Evolutionary conservation across 1,140 invertebrate species (phyloP), one percentile per base, ranked within the genome.

Genomic region (Megalopta genalis): DNA sequence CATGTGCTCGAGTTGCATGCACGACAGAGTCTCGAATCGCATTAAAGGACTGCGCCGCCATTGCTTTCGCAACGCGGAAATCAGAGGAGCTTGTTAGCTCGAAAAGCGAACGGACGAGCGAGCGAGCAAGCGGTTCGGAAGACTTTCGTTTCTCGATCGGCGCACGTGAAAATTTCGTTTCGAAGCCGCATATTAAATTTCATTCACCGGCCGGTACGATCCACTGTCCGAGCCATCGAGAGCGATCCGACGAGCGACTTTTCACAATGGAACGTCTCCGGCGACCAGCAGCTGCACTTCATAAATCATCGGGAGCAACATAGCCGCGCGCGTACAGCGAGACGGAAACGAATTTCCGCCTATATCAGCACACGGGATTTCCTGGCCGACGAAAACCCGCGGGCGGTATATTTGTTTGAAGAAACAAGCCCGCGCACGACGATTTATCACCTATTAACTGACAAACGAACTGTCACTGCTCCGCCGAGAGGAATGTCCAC

Each of bases 11-110:
- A 64, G 66, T 77, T 64, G 42, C n/a, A 81, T 72, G 65, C 14
- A 52, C 49, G 42, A 71, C 82, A 80, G 80, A 42, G 76, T 69
- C 79, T 68, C 76, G 86, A 84, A 87, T 87, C 83, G 79, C 80
- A 84, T 88, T 86, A 87, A 75, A 80, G 81, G 67, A 54, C 81
- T 25, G 60, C 59, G 10, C 63, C 59, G 16, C 18, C 23, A 18
- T 64, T 32, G 57, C 14, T 25, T 16, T 7, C 32, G 39, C 0
- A 12, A 25, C 25, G 1, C 27, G 37, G 46, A 39, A 25, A 64
- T 57, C 16, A 21, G 21, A 27, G 59, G 21, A 23, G 16, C n/a
- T 21, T 9, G 49, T 49, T 14, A 46, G 6, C 10, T 12, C 32
- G n/a, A 18, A 32, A 32, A 32, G 32, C 32, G 32, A 32, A 4